Evolutionary conservation across 2,888 invertebrate genomes (phyloP).

Genomic region (Eudemis profundana): DNA sequence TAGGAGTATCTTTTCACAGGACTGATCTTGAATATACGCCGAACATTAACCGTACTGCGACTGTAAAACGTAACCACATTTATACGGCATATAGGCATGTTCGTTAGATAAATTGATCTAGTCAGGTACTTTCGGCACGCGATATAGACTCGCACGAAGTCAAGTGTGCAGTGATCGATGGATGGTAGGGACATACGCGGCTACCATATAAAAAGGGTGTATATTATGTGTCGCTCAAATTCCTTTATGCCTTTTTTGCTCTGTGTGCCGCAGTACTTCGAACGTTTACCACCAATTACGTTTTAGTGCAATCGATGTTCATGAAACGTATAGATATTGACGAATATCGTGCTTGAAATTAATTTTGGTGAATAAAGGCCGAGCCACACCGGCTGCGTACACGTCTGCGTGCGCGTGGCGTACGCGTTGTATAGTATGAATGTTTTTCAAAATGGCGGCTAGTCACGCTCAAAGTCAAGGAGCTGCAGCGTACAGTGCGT

Average conservation of each 20-base stretch:
- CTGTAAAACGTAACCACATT: slow-evolving; percentile 3
- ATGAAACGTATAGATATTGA: slow-evolving; percentile 8
- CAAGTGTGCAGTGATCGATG: slow-evolving; percentile 37
- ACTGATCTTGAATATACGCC: too few relatives aligned
- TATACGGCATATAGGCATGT: slow-evolving; percentile 19
- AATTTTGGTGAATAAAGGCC: not conserved
- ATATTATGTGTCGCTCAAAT: not conserved
- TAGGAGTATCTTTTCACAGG: too few relatives aligned
- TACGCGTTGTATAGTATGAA: too few relatives aligned
- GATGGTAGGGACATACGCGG: slow-evolving; percentile 22
- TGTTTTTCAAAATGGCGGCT: too few relatives aligned
- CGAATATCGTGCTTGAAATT: not conserved
- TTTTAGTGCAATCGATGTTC: slow-evolving; percentile 23
- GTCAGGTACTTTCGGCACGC: slow-evolving; percentile 37
- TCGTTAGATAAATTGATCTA: slow-evolving; percentile 41
- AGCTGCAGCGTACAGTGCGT: too few relatives aligned
- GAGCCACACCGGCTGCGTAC: too few relatives aligned
- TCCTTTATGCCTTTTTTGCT: slow-evolving; percentile 4
- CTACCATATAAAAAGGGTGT: slow-evolving; percentile 1
- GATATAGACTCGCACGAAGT: slow-evolving; percentile 30
- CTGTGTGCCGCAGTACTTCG: not conserved
- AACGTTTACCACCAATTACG: slow-evolving; percentile 17
- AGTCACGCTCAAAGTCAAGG: too few relatives aligned
- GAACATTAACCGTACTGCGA: not conserved
- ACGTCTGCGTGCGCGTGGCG: too few relatives aligned